Percentiles rank a stretch among this genome's conserved stretches.
These are phyloP conservation scores for Ophioninae sp. DNA, from an alignment of 2,888 invertebrate species.

Conservation along the genomic window DNA sequence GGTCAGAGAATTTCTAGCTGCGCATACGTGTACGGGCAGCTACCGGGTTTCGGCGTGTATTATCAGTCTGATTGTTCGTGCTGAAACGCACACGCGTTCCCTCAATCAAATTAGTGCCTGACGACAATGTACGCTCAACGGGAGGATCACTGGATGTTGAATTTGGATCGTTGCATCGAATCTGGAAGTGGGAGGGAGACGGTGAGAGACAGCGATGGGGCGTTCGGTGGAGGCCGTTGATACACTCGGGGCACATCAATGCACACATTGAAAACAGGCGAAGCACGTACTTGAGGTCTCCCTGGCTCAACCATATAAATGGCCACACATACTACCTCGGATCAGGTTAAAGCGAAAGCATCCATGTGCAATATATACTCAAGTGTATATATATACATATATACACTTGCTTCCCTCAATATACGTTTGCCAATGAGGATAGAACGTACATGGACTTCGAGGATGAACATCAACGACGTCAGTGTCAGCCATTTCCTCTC, in stretches of 20 bases:
- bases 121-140: constrained; percentile 34
- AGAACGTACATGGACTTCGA: constrained; percentile 46
- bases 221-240: constrained; percentile 23
- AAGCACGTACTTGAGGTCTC: constrained; percentile 30
- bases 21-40: not conserved
- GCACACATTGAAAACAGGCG: constrained; percentile 27
- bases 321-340: constrained; percentile 6
- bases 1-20: constrained; percentile 5
- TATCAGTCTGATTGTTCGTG: constrained; percentile 45
- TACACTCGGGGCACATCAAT: constrained; percentile 24
- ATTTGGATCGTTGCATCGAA: constrained; percentile 53
- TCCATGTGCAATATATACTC: constrained; percentile 18
- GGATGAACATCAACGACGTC: constrained; percentile 60
- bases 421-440: constrained; percentile 41
- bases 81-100: constrained; percentile 32
- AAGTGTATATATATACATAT: not conserved
- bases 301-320: constrained; percentile 44
- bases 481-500: constrained; percentile 32
- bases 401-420: not conserved
- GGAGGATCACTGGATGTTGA: constrained; percentile 51
- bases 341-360: constrained; percentile 18
- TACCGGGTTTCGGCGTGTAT: not conserved
- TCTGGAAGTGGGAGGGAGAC: constrained; percentile 21
- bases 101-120: constrained; percentile 40
- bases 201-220: not conserved